phyloP scores from a whole-genome alignment of 2,797 vertebrate species.

The Vespertilio murinus region DNA sequence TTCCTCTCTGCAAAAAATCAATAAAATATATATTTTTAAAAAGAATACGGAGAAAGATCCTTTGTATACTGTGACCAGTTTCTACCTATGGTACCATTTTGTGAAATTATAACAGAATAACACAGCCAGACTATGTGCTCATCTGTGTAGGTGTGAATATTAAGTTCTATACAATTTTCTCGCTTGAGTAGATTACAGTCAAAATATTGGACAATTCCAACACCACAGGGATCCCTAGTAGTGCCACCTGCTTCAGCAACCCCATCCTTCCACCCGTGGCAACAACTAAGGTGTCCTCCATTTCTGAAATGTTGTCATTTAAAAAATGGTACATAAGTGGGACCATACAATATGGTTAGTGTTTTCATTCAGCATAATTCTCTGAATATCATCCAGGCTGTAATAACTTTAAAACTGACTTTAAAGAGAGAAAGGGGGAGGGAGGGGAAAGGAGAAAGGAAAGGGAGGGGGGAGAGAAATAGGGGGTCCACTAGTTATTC shows the following conservation, averaged over 20 bases:
- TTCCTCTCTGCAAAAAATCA: too few relatives aligned
- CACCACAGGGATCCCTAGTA: not conserved
- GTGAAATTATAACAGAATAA: not conserved
- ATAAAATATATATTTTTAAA: too few relatives aligned
- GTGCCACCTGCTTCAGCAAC: not conserved
- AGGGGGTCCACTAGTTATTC: not conserved
- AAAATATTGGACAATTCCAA: not conserved
- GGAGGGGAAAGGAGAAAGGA: not conserved
- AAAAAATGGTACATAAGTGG: not conserved
- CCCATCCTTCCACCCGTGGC: too few relatives aligned
- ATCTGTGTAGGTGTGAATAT: too few relatives aligned
- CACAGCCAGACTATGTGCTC: not conserved
- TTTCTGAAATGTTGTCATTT: not conserved
- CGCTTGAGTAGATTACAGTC: not conserved
- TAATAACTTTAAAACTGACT: not conserved
- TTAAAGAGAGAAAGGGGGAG: not conserved
- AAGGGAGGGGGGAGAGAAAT: accelerated
- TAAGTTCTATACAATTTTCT: not conserved
- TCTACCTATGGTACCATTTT: not conserved
- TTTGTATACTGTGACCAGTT: not conserved
- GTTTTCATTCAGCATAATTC: not conserved
- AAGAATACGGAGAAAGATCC: not conserved
- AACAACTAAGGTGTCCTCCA: not conserved
- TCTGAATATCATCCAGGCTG: not conserved
- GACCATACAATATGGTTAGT: too few relatives aligned